These are phyloP conservation scores for Pogoniulus pusillus DNA, from an alignment of 2,797 vertebrate species.

Conservation along the genomic window DNA sequence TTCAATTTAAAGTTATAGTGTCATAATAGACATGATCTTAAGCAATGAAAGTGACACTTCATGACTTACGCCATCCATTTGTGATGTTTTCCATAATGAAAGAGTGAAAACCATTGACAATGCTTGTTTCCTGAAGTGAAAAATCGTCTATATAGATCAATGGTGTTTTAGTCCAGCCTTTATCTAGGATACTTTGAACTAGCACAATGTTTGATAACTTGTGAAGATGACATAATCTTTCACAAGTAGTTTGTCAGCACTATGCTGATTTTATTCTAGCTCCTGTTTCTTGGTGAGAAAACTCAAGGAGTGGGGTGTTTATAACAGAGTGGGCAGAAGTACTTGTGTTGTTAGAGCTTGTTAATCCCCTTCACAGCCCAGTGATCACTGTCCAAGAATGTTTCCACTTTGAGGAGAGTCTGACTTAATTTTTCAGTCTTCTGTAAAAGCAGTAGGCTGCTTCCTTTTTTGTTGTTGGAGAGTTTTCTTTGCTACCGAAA, in stretches of 20 bases:
- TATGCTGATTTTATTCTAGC: not conserved
- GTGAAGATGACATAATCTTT: not conserved
- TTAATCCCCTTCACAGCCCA: constrained; percentile 36
- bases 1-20: not conserved
- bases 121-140: not conserved
- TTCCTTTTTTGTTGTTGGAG: not conserved
- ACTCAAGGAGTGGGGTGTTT: not conserved
- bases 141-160: not conserved
- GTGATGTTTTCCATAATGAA: not conserved
- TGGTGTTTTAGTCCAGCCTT: not conserved
- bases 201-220: not conserved
- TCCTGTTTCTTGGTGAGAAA: constrained; percentile 7
- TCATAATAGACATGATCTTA: not conserved
- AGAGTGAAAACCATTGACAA: not conserved
- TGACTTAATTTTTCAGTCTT: not conserved
- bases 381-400: not conserved
- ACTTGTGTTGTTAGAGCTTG: constrained; percentile 12
- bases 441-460: too few species aligned
- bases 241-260: not conserved
- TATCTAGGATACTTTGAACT: not conserved
- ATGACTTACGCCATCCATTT: not conserved
- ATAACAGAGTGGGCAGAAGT: not conserved
- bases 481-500: not conserved
- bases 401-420: not conserved
- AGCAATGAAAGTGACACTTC: not conserved